These are phyloP conservation scores for Cygnus buccinator DNA, from an alignment of 2,113 vertebrate species.

Conservation along the genomic window DNA sequence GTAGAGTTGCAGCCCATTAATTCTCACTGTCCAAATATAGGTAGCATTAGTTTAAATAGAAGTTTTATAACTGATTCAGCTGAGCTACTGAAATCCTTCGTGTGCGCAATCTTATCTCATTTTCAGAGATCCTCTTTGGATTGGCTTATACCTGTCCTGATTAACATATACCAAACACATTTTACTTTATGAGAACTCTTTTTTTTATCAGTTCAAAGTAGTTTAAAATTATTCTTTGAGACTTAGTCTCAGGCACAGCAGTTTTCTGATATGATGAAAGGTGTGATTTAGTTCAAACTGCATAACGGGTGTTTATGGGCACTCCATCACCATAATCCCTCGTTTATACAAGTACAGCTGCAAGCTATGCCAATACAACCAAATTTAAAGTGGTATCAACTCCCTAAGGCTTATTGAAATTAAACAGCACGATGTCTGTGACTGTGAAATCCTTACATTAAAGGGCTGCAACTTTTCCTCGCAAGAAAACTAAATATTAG, in stretches of 20 bases:
- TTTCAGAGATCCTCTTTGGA: conserved; percentile 46
- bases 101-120: conserved; percentile 56
- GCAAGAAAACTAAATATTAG: not conserved
- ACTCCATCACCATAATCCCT: conserved; percentile 36
- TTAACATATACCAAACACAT: conserved; percentile 37
- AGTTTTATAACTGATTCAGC: conserved; percentile 62
- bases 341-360: not conserved
- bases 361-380: rapidly evolving
- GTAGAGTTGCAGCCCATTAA: conserved; percentile 17
- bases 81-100: conserved; percentile 52
- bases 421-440: not conserved
- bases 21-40: conserved; percentile 64
- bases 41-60: conserved; percentile 67
- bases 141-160: conserved; percentile 20
- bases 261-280: conserved; percentile 33
- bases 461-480: not conserved
- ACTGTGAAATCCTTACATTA: not conserved
- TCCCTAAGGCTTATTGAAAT: not conserved
- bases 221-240: not conserved
- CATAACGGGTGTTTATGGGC: not conserved
- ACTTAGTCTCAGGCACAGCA: not conserved
- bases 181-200: conserved; percentile 17
- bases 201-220: not conserved
- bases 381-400: not conserved
- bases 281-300: conserved; percentile 30